Evolutionary conservation across 2,888 invertebrate species (phyloP), one percentile per base, ranked within the genome.

Genomic region (Zaprionus lineosus): DNA sequence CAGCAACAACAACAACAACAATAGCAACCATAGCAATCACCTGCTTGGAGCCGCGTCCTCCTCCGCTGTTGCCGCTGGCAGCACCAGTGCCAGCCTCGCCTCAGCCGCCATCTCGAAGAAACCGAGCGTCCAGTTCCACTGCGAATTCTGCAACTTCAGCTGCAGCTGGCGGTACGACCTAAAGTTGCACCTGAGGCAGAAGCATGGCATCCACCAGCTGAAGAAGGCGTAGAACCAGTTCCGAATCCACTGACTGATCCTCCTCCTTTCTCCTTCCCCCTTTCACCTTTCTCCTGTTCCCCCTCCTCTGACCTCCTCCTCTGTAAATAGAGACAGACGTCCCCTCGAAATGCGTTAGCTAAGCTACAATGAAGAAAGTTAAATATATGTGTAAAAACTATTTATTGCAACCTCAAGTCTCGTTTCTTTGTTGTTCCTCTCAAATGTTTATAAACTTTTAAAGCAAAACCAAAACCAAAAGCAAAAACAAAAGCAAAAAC

Each of bases 151-250:
- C 77, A 82, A 85, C 56, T 90, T 90, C 67, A 82, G 82, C 55
- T 90, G 90, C 72, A 89, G 90, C 44, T 90, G 90, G 90, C 90
- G 89, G 53, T 90, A 90, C 61, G 90, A 90, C 77, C 76, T 90
- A 43, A 90, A 90, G 71, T 68, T 90, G 67, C 90, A 90, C 72
- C 71, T 90, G 72, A 84, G 90, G 37, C 90, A 90, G 64, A 90
- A 90, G 52, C 90, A 90, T 65, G 90, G 90, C 56, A 90, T 90
- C 62, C 82, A 82, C 65, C 90, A 90, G 72, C 87, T 89, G 63
- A 90, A 90, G 74, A 90, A 90, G 84, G 83, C 89, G 72, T 89
- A 86, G 74, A 29, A 1, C n/a, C 50, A 21, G 24, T 2, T 4
- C 24, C 24, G n/a, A 7, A 24, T 2, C 6, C n/a, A 24, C 19